phyloP scores from a whole-genome alignment of 2,888 invertebrate species.

The Epinotia nisella region DNA sequence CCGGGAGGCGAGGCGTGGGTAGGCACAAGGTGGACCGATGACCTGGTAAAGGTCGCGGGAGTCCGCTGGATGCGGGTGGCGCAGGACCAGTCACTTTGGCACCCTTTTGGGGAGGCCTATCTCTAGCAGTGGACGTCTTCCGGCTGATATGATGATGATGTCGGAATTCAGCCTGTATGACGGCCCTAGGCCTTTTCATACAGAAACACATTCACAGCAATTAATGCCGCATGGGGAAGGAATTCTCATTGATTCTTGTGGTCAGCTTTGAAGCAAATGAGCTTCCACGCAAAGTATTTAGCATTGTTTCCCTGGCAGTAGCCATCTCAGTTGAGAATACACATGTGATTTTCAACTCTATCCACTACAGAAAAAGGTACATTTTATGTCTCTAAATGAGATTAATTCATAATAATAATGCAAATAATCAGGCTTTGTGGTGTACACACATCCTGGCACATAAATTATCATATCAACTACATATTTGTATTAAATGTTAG shows the following conservation, averaged over 20 bases:
- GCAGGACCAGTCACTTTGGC: too few relatives aligned
- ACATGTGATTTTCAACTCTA: conserved; percentile 48
- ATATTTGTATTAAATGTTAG: conserved; percentile 52
- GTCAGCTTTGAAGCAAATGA: conserved; percentile 14
- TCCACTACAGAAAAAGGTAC: conserved; percentile 30
- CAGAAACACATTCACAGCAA: too few relatives aligned
- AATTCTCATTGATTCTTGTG: conserved; percentile 8
- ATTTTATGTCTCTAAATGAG: conserved; percentile 6
- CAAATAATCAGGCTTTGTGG: conserved; percentile 51
- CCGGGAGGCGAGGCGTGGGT: too few relatives aligned
- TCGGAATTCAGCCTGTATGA: too few relatives aligned
- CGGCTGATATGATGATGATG: too few relatives aligned
- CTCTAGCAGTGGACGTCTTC: too few relatives aligned
- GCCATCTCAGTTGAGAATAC: too few relatives aligned
- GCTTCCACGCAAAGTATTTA: conserved; percentile 11
- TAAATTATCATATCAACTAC: conserved; percentile 72
- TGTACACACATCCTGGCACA: conserved; percentile 60
- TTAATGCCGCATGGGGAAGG: background rate
- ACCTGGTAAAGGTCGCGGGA: too few relatives aligned
- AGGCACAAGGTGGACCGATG: too few relatives aligned
- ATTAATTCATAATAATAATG: conserved; percentile 47
- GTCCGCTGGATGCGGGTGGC: too few relatives aligned
- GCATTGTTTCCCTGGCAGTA: conserved; percentile 10
- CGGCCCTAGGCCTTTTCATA: too few relatives aligned
- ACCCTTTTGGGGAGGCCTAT: too few relatives aligned